Base-by-base conservation (phyloP, 2,797 vertebrate species). In the Chelidonichthys spinosus region DNA sequence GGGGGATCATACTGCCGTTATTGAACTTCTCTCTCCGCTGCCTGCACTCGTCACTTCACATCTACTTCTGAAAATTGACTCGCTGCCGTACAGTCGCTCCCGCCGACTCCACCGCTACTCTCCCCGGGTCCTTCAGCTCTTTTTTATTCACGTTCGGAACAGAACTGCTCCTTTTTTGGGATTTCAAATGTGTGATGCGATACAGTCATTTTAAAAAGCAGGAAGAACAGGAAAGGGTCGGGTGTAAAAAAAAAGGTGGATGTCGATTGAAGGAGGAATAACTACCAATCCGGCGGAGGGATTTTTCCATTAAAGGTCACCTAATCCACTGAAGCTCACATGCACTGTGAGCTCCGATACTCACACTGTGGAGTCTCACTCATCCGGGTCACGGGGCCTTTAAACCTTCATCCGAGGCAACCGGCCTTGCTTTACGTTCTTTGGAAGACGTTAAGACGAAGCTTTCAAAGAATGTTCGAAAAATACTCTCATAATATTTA, bases 1-100 rank as follows among this genome's bases (percentile, higher is more conserved):
- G 63, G 70, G 66, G 63, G 70, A 86, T 90, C 84, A 83, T 77
- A 68, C 75, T 43, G 82, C 73, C 79, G 75, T 87, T 85, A 88
- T 79, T 83, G 68, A 90, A 87, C 84, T 82, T 77, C 69, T 83
- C 65, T 71, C 75, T 76, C 64, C 32, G 39, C 70, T 17, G 65
- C 59, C 59, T 66, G 64, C 63, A 77, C 73, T 81, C 71, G 58
- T 82, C 83, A 76, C 72, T 81, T 82, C 79, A 82, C 64, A 72
- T 83, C 64, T 78, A 70, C 78, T 88, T 77, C 80, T 69, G 50
- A 84, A 86, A 77, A 85, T 61, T 42, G 63, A 85, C 74, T 79
- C 67, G 43, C n/a, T 49, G 25, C 54, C 62, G 14, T 47, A 35
- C 56, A 65, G 69, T n/a, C 66, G 66, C 58, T 75, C 53, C 46